These are phyloP conservation scores for Diachasmimorpha longicaudata DNA, from an alignment of 1,140 invertebrate species.

Conservation along the genomic window DNA sequence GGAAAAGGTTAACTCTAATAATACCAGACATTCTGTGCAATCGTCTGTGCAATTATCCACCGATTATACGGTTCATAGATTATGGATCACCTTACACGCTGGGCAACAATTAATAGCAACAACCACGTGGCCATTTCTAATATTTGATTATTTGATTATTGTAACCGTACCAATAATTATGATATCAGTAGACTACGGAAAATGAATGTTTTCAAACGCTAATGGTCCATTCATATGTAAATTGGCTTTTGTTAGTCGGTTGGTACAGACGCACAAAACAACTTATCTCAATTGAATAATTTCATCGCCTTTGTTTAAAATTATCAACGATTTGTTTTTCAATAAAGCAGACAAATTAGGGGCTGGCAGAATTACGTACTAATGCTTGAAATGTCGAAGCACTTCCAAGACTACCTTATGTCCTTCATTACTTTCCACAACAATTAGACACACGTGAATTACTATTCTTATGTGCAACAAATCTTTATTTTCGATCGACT, in stretches of 20 bases:
- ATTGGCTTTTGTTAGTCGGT: too few relatives aligned
- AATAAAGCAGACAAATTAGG: too few relatives aligned
- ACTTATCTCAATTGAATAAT: too few relatives aligned
- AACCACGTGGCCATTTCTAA: not conserved
- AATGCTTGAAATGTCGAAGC: too few relatives aligned
- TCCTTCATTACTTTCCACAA: too few relatives aligned
- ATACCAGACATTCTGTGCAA: not conserved
- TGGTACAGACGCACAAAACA: too few relatives aligned
- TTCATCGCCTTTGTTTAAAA: too few relatives aligned
- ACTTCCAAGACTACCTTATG: too few relatives aligned
- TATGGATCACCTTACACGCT: not conserved
- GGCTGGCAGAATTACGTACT: too few relatives aligned
- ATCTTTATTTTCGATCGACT: not conserved
- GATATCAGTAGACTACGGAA: not conserved
- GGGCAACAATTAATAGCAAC: not conserved
- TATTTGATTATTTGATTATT: not conserved
- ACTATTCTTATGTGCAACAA: not conserved
- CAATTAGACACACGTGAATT: not conserved
- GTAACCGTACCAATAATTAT: not conserved
- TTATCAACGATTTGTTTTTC: too few relatives aligned
- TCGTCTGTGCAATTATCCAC: not conserved
- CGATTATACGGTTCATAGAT: not conserved
- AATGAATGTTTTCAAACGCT: too few relatives aligned
- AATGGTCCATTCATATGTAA: too few relatives aligned
- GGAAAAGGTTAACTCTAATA: not conserved